Percentiles rank a stretch among this genome's conserved stretches.
Conservation (phyloP, 2,888 invertebrate genomes). For the Parthenolecanium corni region DNA sequence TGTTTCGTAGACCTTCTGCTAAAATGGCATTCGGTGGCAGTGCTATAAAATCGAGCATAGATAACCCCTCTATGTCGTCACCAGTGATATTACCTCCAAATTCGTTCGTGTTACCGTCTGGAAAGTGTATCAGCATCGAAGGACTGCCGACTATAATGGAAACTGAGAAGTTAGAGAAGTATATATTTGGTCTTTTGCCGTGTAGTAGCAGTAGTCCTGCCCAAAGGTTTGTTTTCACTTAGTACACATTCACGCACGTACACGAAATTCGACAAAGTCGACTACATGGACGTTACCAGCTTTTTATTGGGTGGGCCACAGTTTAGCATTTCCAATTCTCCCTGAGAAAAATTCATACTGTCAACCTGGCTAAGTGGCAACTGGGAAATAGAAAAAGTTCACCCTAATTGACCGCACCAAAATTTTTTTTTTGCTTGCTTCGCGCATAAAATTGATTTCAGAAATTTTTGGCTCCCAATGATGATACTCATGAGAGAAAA, state of each 20-base stretch:
- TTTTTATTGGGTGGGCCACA: too few species aligned
- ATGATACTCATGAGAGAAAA: too few species aligned
- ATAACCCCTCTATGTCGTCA: constrained; percentile 1
- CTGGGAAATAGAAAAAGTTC: too few species aligned
- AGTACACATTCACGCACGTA: not conserved
- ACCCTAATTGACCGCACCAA: too few species aligned
- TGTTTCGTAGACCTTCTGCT: constrained; percentile 42
- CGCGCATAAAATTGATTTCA: too few species aligned
- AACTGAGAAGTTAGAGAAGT: constrained; percentile 39
- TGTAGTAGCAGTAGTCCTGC: constrained; percentile 30
- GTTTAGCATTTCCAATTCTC: too few species aligned
- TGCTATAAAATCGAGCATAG: not conserved
- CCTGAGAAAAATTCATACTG: too few species aligned
- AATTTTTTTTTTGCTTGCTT: too few species aligned
- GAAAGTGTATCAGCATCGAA: constrained; percentile 36
- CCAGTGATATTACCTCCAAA: constrained; percentile 31
- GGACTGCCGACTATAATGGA: constrained; percentile 40
- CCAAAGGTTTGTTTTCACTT: constrained; percentile 34
- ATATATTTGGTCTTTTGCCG: constrained; percentile 36
- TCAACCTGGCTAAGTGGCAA: too few species aligned
- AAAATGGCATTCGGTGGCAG: constrained; percentile 44
- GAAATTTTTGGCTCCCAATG: too few species aligned
- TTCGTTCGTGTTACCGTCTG: constrained; percentile 33
- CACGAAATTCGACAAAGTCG: not conserved
- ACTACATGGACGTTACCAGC: too few species aligned